Base-by-base conservation (phyloP, 2,888 invertebrate genomes). In the Sturmia bella region DNA sequence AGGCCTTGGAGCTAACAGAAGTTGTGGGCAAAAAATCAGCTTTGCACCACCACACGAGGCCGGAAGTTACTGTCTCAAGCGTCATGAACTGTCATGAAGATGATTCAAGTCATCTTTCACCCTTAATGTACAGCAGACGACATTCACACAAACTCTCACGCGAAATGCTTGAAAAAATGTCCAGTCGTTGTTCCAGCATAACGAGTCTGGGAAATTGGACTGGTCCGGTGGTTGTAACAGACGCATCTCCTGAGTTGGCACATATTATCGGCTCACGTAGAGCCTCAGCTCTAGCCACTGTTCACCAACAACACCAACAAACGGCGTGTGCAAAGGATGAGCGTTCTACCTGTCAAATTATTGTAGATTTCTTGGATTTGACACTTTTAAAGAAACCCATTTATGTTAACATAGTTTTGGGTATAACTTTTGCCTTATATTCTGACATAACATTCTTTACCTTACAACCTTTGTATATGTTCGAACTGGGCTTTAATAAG, bases 401-500 rank as follows among this genome's bases (percentile, higher is more conserved):
- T 32, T 95, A 94, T 85, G 92, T 95, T 9, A 95, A 95, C 87
- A 94, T 95, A 75, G 93, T 94, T 63, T 88, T 95, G 39, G 96
- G 95, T 45, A 92, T 95, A 87, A 93, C 95, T 0, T 92, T 95
- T 74, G 93, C 94, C 3, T 92, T 94, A 80, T 94, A 94, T 74
- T 93, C 95, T 5, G 95, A 96, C 88, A 92, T 94, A 50, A 94
- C 94, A 0, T 96, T 96, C 87, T 93, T 94, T 84, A 93, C 94
- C 0, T 87, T 96, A 64, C 92, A 95, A 80, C 95, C 96, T 0
- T 86, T 95, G 85, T 91, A 91, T 80, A 84, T 91, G 3, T 89
- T 90, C 39, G 89, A 90, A 21, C 74, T 91, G 72, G 87, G 89
- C 0, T 91, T 88, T 76, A 85, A 63, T 48, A 89, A 87, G 87